Conservation (phyloP, 2,113 vertebrate species). For the Campylomormyrus numenius region DNA sequence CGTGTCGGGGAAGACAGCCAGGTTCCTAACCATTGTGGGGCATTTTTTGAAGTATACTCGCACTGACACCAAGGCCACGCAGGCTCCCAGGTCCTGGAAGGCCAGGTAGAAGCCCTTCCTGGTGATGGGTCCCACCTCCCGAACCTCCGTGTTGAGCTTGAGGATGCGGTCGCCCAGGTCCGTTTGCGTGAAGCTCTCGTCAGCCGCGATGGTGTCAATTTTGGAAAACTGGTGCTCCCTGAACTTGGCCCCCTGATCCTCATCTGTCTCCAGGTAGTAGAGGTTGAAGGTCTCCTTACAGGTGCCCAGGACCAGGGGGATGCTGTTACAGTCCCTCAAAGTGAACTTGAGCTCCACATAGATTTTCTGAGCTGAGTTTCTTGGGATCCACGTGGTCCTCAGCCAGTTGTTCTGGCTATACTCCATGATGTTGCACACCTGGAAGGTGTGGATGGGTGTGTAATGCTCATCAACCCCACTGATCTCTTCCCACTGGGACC, state of each 20-base stretch:
- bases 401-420: constrained; percentile 80
- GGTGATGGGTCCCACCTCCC: constrained; percentile 83
- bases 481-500: constrained; percentile 71
- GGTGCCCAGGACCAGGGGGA: constrained; percentile 73
- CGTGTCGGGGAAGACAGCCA: constrained; percentile 95
- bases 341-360: constrained; percentile 64
- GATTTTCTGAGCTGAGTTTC: constrained; percentile 72
- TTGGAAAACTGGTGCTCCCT: constrained; percentile 92
- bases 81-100: constrained; percentile 94
- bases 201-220: constrained; percentile 94
- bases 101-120: constrained; percentile 95
- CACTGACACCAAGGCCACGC: constrained; percentile 91
- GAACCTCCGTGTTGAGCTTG: constrained; percentile 93
- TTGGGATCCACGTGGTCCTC: constrained; percentile 70
- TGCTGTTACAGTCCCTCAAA: constrained; percentile 68
- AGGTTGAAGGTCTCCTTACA: constrained; percentile 80
- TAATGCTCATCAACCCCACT: constrained; percentile 80
- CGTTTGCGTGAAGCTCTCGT: constrained; percentile 98
- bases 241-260: constrained; percentile 87
- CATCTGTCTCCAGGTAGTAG: constrained; percentile 76
- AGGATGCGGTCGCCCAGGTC: constrained; percentile 96
- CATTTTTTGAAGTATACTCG: constrained; percentile 97
- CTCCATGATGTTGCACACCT: constrained; percentile 78
- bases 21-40: constrained; percentile 82
- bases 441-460: constrained; percentile 74